A percentile compares a stretch with the other conserved stretches of the same genome.
These are phyloP conservation scores for Turdus rufiventris DNA, from an alignment of 2,113 vertebrate genomes.

Conservation along the genomic window DNA sequence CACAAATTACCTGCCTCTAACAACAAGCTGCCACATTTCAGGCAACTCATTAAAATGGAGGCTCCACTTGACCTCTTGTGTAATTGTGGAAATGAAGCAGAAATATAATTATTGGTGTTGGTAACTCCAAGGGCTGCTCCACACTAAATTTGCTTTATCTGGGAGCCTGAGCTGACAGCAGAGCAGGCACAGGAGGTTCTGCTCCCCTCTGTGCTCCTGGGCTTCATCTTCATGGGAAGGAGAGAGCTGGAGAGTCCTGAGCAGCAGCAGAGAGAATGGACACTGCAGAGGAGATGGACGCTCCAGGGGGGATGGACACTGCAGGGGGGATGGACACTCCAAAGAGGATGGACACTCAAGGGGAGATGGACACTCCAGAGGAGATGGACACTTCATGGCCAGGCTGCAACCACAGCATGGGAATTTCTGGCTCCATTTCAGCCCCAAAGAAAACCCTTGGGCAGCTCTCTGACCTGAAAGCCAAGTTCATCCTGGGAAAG, in stretches of 20 bases:
- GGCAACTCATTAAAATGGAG: not conserved
- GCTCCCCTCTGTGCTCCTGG: not conserved
- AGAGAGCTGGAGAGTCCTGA: not conserved
- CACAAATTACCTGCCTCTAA: not conserved
- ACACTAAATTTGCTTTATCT: not conserved
- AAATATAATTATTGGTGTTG: not conserved
- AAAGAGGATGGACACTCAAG: too few species aligned
- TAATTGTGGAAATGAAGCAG: not conserved
- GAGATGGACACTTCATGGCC: not conserved
- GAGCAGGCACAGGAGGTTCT: not conserved
- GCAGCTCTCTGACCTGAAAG: not conserved
- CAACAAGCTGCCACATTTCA: not conserved
- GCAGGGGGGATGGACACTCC: not conserved
- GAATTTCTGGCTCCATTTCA: not conserved
- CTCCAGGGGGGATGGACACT: too few species aligned
- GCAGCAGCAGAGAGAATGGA: not conserved
- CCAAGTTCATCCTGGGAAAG: not conserved
- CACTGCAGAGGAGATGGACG: not conserved
- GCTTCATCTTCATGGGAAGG: rapidly evolving
- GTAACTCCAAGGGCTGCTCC: not conserved
- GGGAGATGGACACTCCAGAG: too few species aligned
- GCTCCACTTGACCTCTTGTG: not conserved
- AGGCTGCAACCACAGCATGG: rapidly evolving
- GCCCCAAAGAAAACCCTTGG: not conserved
- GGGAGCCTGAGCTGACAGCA: not conserved